A percentile compares a stretch with the other conserved stretches of the same genome.
These are phyloP conservation scores for Myotis davidii DNA, from an alignment of 2,113 vertebrate species.

Conservation along the genomic window DNA sequence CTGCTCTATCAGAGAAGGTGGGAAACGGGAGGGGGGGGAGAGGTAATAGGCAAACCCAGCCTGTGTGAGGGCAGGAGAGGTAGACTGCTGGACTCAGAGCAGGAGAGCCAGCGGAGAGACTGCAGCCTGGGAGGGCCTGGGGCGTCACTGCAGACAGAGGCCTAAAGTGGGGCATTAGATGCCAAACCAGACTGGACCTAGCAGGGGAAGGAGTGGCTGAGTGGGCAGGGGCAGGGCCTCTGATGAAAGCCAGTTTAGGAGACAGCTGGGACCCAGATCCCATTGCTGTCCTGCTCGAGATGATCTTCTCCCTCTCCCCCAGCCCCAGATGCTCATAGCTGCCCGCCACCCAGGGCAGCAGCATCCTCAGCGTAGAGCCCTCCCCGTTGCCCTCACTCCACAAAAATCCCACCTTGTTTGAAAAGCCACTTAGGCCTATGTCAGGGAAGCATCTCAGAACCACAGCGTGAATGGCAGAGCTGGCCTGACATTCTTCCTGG, in stretches of 20 bases:
- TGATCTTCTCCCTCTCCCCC: too few species aligned
- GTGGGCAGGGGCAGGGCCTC: background rate
- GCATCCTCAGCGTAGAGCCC: background rate
- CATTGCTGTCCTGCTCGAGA: background rate
- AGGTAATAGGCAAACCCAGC: background rate
- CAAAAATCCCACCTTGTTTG: background rate
- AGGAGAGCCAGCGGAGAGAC: background rate
- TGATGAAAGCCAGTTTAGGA: too few species aligned
- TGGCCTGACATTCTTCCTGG: background rate
- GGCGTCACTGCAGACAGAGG: background rate
- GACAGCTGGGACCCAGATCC: background rate
- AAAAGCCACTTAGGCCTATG: background rate
- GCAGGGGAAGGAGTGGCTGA: background rate
- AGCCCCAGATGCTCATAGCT: too few species aligned
- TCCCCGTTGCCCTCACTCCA: background rate
- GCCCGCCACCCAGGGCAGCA: background rate
- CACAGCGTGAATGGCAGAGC: fast-evolving
- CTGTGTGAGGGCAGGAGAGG: background rate
- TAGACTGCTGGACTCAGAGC: background rate
- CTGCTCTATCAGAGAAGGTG: background rate
- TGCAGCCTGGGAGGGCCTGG: background rate
- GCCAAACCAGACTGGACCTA: background rate
- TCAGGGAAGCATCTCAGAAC: background rate
- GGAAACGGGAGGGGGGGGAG: too few species aligned
- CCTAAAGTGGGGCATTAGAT: background rate